Evolutionary conservation across 2,113 vertebrate species (phyloP).

Genomic region (Crotalus tigris): DNA sequence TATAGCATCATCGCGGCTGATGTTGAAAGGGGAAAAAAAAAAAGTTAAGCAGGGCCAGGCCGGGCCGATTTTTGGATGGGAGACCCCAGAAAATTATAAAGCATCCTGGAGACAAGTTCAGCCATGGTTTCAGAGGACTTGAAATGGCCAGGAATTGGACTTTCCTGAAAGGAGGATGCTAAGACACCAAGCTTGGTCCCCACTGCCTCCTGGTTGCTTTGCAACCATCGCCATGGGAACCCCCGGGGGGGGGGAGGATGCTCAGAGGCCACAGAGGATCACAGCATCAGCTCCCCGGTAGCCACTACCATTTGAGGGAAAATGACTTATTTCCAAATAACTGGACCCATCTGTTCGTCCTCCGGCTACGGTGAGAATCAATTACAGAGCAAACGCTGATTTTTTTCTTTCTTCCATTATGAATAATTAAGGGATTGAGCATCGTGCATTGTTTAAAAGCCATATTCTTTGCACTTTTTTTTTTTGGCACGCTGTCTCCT

Average conservation of each 20-base stretch:
- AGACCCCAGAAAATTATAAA: not conserved
- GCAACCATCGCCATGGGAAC: conserved; percentile 6
- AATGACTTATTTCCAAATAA: conserved; percentile 16
- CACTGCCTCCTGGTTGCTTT: not conserved
- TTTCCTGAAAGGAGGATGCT: not conserved
- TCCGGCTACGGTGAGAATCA: not conserved
- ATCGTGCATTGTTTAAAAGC: not conserved
- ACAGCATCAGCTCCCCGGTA: not conserved
- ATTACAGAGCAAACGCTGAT: not conserved
- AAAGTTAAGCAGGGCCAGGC: not conserved
- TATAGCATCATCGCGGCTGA: not conserved
- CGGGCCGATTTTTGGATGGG: not conserved
- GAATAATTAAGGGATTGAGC: not conserved
- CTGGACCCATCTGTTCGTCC: conserved; percentile 1
- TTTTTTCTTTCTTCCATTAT: not conserved
- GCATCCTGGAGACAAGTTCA: not conserved
- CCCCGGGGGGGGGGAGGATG: not conserved
- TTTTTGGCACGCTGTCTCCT: not conserved
- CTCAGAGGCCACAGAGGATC: not conserved
- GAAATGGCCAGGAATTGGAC: not conserved
- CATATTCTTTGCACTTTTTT: not conserved
- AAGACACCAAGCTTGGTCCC: not conserved
- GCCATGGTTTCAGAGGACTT: not conserved
- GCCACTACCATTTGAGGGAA: not conserved
- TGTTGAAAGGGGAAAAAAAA: not conserved